Evolutionary conservation across 2,113 vertebrate genomes (phyloP).

Genomic region (Ophiodon elongatus): DNA sequence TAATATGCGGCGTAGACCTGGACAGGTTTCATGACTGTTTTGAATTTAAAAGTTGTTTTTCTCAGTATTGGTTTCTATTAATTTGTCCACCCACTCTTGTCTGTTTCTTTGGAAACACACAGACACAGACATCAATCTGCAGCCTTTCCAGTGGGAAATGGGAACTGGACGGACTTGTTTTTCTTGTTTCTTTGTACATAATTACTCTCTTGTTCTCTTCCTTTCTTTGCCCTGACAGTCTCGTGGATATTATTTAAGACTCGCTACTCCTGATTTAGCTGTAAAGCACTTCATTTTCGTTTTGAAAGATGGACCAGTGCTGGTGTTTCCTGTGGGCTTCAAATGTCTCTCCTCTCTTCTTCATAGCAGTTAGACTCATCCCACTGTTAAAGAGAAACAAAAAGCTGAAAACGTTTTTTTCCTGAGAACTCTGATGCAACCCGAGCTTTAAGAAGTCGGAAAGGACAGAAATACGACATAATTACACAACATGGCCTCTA

Average conservation of each 20-base stretch:
- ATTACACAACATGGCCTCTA: constrained; percentile 20
- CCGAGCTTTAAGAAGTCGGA: constrained; percentile 10
- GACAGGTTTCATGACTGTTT: constrained; percentile 56
- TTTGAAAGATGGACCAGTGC: constrained; percentile 38
- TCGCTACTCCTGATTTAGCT: constrained; percentile 46
- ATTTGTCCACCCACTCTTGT: constrained; percentile 69
- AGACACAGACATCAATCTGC: constrained; percentile 63
- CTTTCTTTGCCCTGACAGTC: constrained; percentile 41
- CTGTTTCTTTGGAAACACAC: constrained; percentile 67
- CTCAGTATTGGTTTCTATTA: constrained; percentile 62
- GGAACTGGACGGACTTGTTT: constrained; percentile 69
- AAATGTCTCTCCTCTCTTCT: constrained; percentile 14
- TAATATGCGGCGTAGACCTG: constrained; percentile 48
- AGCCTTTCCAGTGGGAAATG: constrained; percentile 68
- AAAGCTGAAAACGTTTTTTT: constrained; percentile 32
- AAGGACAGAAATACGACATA: constrained; percentile 21
- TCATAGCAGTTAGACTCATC: constrained; percentile 3
- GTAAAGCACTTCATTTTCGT: constrained; percentile 54
- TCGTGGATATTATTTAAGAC: constrained; percentile 59
- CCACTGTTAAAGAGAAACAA: not conserved
- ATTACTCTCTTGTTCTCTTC: constrained; percentile 66
- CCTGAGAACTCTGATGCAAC: not conserved
- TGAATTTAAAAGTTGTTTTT: constrained; percentile 26
- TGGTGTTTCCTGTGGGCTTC: constrained; percentile 31
- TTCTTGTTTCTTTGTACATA: constrained; percentile 66